Base-by-base conservation (phyloP, 2,797 vertebrate genomes). In the Anas acuta region DNA sequence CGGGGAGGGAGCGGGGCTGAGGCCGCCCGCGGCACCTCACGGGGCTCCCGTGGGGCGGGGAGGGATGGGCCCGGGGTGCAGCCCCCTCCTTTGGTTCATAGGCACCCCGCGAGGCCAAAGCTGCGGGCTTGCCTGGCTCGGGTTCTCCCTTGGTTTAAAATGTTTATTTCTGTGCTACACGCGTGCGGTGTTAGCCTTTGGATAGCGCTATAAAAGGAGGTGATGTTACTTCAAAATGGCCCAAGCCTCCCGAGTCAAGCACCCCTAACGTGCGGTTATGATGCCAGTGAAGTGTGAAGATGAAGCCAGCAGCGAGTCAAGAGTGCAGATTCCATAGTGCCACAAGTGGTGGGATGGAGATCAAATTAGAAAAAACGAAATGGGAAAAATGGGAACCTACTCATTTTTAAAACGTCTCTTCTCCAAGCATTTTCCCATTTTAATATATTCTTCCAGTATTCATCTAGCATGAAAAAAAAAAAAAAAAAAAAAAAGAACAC, bases 31-130 rank as follows among this genome's bases (percentile, higher is more conserved):
- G 6, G 47, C 47, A 12, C 21, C 6, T 49, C 47, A 7, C 11
- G 47, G 21, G 21, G 47, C 47, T 23, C 21, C 12, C 12, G 47
- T 49, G 47, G 47, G 23, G 47, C 22, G 22, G 47, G 47, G 47
- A 49, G 47, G 47, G 47, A 1, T 5, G 22, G 12, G 47, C 23
- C 13, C 49, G 7, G 4, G 9, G 43, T 25, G 54, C 15, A 15
- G 51, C 13, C 7, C 1, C 49, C 13, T 51, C 23, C 23, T 51
- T 51, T 51, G n/a, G 57, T 5, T 60, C 57, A 4, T 23, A 13
- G 10, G 2, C n/a, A 0, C 25, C 32, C 17, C 18, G 45, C 10
- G 1, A n/a, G 7, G 22, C 5, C 47, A 9, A 12, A 39, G 32
- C 21, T 37, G 11, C 8, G 4, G 45, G 3, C 26, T 51, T 21